A percentile compares a stretch with the other conserved stretches of the same genome.
Conservation (phyloP, 2,888 invertebrate species). For the Eristalis intricaria region DNA sequence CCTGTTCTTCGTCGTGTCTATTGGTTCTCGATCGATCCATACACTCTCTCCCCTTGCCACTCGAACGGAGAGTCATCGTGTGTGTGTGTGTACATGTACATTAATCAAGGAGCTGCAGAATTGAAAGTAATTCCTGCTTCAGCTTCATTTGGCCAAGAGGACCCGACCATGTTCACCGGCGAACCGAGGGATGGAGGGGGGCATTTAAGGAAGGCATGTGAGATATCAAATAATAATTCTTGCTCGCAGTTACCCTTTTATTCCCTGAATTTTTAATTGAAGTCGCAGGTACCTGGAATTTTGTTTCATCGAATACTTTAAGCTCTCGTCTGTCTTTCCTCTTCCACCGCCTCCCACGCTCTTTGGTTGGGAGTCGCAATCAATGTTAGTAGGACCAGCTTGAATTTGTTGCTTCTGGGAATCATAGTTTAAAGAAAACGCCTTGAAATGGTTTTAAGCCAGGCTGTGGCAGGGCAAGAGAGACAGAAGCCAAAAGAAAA, state of each 20-base stretch:
- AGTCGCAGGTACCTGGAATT: slow-evolving; percentile 48
- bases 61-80: slow-evolving; percentile 3
- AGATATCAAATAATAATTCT: slow-evolving; percentile 67
- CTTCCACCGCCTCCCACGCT: background rate
- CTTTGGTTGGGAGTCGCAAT: too few species aligned
- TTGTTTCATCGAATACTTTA: slow-evolving; percentile 1
- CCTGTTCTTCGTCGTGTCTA: slow-evolving; percentile 6
- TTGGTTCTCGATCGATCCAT: slow-evolving; percentile 48
- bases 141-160: slow-evolving; percentile 40
- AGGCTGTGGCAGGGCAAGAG: too few species aligned
- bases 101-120: slow-evolving; percentile 58
- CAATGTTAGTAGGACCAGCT: too few species aligned
- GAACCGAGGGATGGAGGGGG: background rate
- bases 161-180: background rate
- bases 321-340: background rate
- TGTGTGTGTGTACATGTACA: slow-evolving; percentile 26
- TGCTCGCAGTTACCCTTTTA: slow-evolving; percentile 28
- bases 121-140: slow-evolving; percentile 59
- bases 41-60: slow-evolving; percentile 11
- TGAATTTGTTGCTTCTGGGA: too few species aligned
- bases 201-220: slow-evolving; percentile 31
- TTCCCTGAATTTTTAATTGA: slow-evolving; percentile 67
- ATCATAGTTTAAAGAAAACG: too few species aligned
- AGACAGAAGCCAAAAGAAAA: too few species aligned
- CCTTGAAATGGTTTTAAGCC: too few species aligned